phyloP scores from a whole-genome alignment of 2,797 vertebrate species.

The Alauda arvensis region DNA sequence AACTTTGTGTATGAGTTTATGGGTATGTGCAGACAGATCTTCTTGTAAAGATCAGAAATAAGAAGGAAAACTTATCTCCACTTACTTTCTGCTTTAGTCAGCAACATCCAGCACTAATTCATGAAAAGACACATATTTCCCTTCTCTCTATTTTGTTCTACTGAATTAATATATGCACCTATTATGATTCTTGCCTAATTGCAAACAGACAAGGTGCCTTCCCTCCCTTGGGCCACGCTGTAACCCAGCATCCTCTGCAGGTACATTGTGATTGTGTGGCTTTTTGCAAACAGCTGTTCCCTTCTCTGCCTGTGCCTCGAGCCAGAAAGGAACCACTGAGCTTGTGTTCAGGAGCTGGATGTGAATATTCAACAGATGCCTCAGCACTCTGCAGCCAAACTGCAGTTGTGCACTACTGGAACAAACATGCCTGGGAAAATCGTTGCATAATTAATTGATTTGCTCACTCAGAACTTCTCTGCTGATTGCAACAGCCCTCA shows the following conservation, averaged over 20 bases:
- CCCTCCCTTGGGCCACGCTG: not conserved
- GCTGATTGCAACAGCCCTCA: not conserved
- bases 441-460: not conserved
- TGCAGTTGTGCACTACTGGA: not conserved
- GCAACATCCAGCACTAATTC: not conserved
- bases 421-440: not conserved
- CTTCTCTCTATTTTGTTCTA: not conserved
- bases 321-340: not conserved
- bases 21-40: not conserved
- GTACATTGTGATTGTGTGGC: rapidly evolving
- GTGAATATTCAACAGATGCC: constrained; percentile 2
- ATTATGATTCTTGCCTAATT: not conserved
- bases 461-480: not conserved
- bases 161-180: not conserved
- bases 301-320: not conserved
- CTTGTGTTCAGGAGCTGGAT: not conserved
- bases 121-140: not conserved
- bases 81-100: not conserved
- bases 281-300: not conserved
- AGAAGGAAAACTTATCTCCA: not conserved
- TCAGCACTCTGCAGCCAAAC: not conserved
- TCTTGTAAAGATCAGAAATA: not conserved
- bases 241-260: not conserved
- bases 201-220: not conserved
- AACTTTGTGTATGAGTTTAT: not conserved